Base-by-base conservation (phyloP, 2,113 vertebrate genomes). In the Vulpes ferrilata region DNA sequence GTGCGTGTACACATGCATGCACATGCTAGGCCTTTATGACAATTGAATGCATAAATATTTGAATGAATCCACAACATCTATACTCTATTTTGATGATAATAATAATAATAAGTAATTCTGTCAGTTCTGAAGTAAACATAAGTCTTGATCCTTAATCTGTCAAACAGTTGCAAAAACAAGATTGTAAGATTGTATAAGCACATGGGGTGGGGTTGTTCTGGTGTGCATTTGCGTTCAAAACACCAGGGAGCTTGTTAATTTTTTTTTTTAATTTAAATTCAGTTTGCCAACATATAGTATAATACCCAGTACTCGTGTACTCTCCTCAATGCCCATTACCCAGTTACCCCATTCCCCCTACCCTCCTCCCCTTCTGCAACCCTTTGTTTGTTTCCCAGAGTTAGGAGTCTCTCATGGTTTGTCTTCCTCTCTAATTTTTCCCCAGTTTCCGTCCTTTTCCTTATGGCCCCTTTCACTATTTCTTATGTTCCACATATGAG, bases 41-140 rank as follows among this genome's bases (percentile, higher is more conserved):
- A 96, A 92, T 35, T 89, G 16, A 85, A 20, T 48, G 65, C 12
- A 59, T 38, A 81, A 95, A 81, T 96, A 80, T 92, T 79, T 90
- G 16, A 90, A 62, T 71, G 15, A 25, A 82, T 96, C 19, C 90
- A 10, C 48, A 86, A 48, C 17, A 89, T 64, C n/a, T 71, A 7
- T 89, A 85, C 71, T 74, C 57, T 95, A 51, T 92, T 93, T 55
- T 95, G 64, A 38, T 35, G 35, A 93, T 95, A 67, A 90, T 15
- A 93, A 30, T 38, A 79, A 27, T 78, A 64, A 67, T 25, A 90
- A 60, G 81, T 89, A 79, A 67, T 82, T 92, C 65, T 95, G 62
- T 92, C 57, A 87, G 5, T 51, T 85, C 67, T 74, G 43, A 89
- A 86, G 35, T 83, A 93, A 93, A 89, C 11, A 30, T 81, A 64